Conservation (phyloP, 2,888 invertebrate genomes). For the Digitonthophagus gazella region DNA sequence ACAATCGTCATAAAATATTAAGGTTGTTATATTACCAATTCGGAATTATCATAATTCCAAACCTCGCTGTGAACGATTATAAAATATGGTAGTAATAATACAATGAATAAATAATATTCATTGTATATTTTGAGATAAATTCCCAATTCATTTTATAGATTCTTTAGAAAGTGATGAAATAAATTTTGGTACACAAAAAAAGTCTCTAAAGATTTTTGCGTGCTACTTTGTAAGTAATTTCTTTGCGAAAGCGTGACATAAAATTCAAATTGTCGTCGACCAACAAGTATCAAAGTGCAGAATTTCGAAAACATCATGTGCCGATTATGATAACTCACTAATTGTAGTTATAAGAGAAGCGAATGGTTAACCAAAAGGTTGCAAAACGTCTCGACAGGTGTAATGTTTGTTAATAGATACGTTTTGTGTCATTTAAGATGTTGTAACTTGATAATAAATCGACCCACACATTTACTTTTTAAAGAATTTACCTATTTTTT, state of each 20-base stretch:
- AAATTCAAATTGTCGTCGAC: not conserved
- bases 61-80: too few relatives aligned
- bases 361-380: not conserved
- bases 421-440: not conserved
- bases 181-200: too few relatives aligned
- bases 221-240: not conserved
- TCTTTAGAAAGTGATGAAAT: too few relatives aligned
- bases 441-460: not conserved
- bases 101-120: too few relatives aligned
- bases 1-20: too few relatives aligned
- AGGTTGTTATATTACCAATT: too few relatives aligned
- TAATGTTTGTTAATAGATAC: not conserved
- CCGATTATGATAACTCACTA: not conserved
- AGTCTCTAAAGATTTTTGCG: not conserved
- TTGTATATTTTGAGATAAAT: too few relatives aligned
- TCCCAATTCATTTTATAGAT: too few relatives aligned
- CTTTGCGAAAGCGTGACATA: not conserved
- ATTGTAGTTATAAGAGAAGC: not conserved
- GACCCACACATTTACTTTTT: not conserved
- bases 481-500: slow-evolving; percentile 16
- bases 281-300: not conserved
- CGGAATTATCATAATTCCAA: too few relatives aligned
- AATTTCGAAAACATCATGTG: not conserved
- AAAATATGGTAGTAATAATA: too few relatives aligned
- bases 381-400: not conserved